Evolutionary conservation across 2,797 vertebrate species (phyloP).

Genomic region (Margarornis squamiger): DNA sequence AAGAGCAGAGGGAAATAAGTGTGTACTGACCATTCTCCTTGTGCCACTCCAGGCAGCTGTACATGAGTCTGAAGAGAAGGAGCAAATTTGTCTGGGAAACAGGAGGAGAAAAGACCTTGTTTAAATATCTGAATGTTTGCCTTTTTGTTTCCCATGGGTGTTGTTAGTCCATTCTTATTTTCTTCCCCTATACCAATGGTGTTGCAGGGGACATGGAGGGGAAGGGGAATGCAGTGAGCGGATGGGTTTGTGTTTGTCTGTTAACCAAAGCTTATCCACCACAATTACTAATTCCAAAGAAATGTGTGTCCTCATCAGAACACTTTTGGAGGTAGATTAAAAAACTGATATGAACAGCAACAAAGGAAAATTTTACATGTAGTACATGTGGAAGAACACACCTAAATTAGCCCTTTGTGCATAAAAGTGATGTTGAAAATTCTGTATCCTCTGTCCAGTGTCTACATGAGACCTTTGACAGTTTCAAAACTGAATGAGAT

Average conservation of each 20-base stretch:
- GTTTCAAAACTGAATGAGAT: background rate
- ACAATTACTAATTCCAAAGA: background rate
- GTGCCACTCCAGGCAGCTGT: too few species aligned
- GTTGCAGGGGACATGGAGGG: accelerated
- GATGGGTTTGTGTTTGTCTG: background rate
- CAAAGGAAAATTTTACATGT: background rate
- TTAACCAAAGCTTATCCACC: background rate
- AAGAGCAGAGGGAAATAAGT: background rate
- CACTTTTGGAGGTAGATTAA: background rate
- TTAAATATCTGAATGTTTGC: background rate
- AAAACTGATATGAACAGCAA: background rate
- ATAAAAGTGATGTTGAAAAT: background rate
- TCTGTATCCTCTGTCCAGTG: background rate
- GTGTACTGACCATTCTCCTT: background rate
- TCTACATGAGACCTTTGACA: background rate
- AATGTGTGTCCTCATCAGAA: background rate
- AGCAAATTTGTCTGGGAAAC: background rate
- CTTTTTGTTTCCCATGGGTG: background rate
- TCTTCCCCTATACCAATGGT: background rate
- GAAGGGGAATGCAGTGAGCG: background rate
- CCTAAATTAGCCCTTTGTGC: background rate
- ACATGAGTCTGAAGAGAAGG: background rate
- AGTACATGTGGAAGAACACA: background rate
- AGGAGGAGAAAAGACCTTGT: background rate
- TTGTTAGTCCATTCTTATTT: background rate